Evolutionary conservation across 1,140 invertebrate genomes (phyloP), one percentile per base, ranked within the genome.

Genomic region (Bombus difficillimus): DNA sequence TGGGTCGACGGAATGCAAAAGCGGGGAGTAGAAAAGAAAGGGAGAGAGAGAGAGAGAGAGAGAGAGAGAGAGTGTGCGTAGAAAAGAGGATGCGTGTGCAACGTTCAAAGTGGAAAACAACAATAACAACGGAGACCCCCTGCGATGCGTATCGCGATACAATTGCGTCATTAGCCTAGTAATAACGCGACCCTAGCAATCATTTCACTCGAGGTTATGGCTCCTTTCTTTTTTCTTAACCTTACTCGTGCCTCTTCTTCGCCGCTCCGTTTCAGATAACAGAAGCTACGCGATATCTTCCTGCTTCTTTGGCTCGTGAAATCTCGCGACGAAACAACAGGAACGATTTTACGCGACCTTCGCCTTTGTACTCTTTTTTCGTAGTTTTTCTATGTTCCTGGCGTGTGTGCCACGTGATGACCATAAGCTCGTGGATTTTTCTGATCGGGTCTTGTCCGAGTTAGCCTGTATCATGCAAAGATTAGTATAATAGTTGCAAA

Each of bases 41-140:
- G 2, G 43, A 47, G 15, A 47, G 43, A 15, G 13, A 43, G 12
- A 43, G 12, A 10, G 43, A 15, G 43, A 5, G 13, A 39, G 72
- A 73, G 37, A 18, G 15, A 18, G 5, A 18, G 47, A 53, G 47
- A 18, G 18, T 22, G 47, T 0, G 47, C 18, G 28, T n/a, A 62
- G 59, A n/a, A 53, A 12, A 43, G 15, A 28, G 34, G 18, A 47
- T 13, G 15, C 9, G 32, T 47, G 66, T 43, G 73, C 53, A 83
- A 78, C 68, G 75, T 78, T 53, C 72, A 59, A 76, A 83, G 83
- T 84, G 83, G 64, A 78, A 83, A 90, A 83, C 72, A 68, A 85
- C 68, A 86, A 83, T 81, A 88, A 90, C 80, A 83, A 81, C 76
- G 12, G 43, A 41, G 89, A 91, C 88, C 89, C 89, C 89, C 89